Percentiles rank a stretch among this genome's conserved stretches.
Conservation (phyloP, 1,140 invertebrate species). For the Adoxophyes honmai region DNA sequence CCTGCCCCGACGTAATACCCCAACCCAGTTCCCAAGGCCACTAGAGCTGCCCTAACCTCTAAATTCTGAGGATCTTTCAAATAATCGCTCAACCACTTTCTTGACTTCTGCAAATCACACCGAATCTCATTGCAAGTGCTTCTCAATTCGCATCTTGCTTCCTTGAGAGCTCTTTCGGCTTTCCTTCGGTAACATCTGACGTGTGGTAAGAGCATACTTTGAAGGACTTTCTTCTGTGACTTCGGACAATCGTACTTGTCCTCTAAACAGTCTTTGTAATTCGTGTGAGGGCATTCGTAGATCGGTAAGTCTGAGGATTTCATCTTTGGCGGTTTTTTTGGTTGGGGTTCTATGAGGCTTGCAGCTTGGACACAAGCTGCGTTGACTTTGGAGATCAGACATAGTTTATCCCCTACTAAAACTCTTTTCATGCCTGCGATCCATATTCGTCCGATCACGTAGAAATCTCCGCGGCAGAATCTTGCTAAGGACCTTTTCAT, state of each 20-base stretch:
- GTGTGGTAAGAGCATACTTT: constrained; percentile 38
- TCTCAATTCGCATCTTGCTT: constrained; percentile 22
- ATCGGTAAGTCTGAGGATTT: constrained; percentile 51
- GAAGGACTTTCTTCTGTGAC: constrained; percentile 36
- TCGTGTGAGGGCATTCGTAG: constrained; percentile 46
- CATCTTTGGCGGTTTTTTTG: constrained; percentile 29
- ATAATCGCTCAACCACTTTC: background rate
- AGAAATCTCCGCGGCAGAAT: constrained; percentile 39
- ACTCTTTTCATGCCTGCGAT: constrained; percentile 34
- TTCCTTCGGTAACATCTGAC: constrained; percentile 28
- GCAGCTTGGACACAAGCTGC: constrained; percentile 25
- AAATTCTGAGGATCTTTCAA: background rate
- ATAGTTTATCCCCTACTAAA: constrained; percentile 36
- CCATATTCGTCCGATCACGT: constrained; percentile 47
- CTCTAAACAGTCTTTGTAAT: constrained; percentile 44
- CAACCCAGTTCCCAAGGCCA: background rate
- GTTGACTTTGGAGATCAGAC: constrained; percentile 38
- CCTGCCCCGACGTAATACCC: background rate
- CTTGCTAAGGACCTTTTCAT: constrained; percentile 17
- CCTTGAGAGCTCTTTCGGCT: constrained; percentile 6
- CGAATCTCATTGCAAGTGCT: constrained; percentile 6
- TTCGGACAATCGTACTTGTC: constrained; percentile 39
- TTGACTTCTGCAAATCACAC: background rate
- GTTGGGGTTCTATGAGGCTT: background rate
- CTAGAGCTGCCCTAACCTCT: background rate